A percentile compares a stretch with the other conserved stretches of the same genome.
Evolutionary conservation across 2,888 invertebrate species (phyloP).

Genomic region (Caenorhabditis imperialis): DNA sequence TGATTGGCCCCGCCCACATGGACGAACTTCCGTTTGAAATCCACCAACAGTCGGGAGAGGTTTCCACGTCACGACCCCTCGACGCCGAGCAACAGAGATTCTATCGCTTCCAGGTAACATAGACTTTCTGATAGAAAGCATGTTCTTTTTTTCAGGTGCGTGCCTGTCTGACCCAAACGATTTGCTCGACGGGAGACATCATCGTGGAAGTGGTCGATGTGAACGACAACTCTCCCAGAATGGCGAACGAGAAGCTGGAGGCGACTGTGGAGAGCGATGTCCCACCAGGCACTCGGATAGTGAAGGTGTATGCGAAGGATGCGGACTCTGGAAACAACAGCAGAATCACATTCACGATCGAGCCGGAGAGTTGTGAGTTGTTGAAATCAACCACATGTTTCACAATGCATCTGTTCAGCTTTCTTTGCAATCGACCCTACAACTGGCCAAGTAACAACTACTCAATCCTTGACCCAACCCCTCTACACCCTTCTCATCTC

Average conservation of each 20-base stretch:
- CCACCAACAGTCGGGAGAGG: slow-evolving; percentile 58
- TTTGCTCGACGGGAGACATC: slow-evolving; percentile 52
- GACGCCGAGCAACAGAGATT: slow-evolving; percentile 52
- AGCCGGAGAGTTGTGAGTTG: slow-evolving; percentile 51
- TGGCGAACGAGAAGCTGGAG: slow-evolving; percentile 56
- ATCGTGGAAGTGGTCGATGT: slow-evolving; percentile 65
- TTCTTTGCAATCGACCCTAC: slow-evolving; percentile 51
- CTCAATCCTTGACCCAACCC: slow-evolving; percentile 42
- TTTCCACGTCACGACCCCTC: slow-evolving; percentile 48
- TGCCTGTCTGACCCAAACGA: slow-evolving; percentile 56
- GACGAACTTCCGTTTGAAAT: slow-evolving; percentile 59
- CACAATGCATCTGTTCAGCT: slow-evolving; percentile 25
- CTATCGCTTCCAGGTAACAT: slow-evolving; percentile 56
- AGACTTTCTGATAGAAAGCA: background rate
- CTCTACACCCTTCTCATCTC: slow-evolving; percentile 55
- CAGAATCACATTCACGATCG: slow-evolving; percentile 63
- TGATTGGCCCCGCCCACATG: slow-evolving; percentile 45
- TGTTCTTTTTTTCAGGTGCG: slow-evolving; percentile 49
- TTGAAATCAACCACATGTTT: background rate
- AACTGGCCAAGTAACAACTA: slow-evolving; percentile 55
- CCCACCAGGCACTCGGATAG: slow-evolving; percentile 61
- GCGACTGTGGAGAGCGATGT: slow-evolving; percentile 70
- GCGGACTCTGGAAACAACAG: slow-evolving; percentile 66
- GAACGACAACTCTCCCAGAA: slow-evolving; percentile 73
- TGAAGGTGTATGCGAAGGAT: slow-evolving; percentile 62